Evolutionary conservation across 2,888 invertebrate genomes (phyloP), one percentile per base, ranked within the genome.

Genomic region (Melolontha melolontha): DNA sequence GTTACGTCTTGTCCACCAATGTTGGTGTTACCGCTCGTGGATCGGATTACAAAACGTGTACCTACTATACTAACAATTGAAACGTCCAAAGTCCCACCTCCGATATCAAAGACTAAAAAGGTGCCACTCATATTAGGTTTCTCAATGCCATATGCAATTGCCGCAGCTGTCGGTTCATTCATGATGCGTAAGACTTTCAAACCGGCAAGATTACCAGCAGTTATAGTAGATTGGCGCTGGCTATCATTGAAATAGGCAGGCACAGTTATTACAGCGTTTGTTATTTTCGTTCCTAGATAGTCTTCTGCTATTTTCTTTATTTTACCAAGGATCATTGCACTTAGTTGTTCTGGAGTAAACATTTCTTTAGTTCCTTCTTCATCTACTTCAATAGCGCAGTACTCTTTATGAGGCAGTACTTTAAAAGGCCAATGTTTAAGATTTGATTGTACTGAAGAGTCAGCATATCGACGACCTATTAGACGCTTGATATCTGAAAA

Each of bases 1-100:
- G 76, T 76, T 12, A 78, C 70, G 67, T 79, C 77, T 47, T 72
- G 68, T 0, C 78, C 78, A 1, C 78, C 78, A 29, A 78, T 69
- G 69, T 75, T 71, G 1, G 71, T 69, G 49, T 78, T 75, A 0
- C 78, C 78, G 39, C 74, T 74, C 10, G 76, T 72, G 14, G 71
- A 69, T 66, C 72, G 65, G 11, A 76, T 74, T n/a, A 71, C 66
- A 49, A 73, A 65, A n/a, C 70, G 57, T 5, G 55, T 67, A 12
- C 67, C 47, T 6, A 57, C 66, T 22, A 70, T 47, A n/a, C 66
- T 66, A 8, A 76, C 59, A 29, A 77, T 69, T 1, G 76, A 75
- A 4, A 77, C 74, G 55, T 77, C 76, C 50, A 77, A 75, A 6
- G 77, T 77, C 12, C 76, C 77, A 16, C 76, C 76, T 1, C 76